phyloP scores from a whole-genome alignment of 2,888 invertebrate species.

The Xylophagus ater region DNA sequence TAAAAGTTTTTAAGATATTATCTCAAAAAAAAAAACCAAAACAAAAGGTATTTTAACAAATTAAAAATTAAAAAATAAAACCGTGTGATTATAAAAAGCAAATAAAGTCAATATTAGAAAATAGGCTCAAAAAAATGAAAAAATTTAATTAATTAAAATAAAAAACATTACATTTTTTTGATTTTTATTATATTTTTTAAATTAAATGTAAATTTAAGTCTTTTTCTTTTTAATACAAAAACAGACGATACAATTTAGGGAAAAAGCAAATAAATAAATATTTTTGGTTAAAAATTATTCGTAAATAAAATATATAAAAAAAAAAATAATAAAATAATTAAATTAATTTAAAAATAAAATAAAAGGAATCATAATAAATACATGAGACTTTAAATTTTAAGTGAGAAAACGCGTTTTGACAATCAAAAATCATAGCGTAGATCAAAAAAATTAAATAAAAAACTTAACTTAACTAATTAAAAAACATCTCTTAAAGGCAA shows the following conservation, averaged over 20 bases:
- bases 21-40: too few relatives aligned
- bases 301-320: slow-evolving; percentile 4
- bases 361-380: slow-evolving; percentile 2
- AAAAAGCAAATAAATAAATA: too few relatives aligned
- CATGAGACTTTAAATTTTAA: slow-evolving; percentile 3
- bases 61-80: too few relatives aligned
- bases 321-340: slow-evolving; percentile 10
- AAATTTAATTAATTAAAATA: too few relatives aligned
- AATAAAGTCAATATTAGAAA: slow-evolving; percentile 13
- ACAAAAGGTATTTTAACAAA: too few relatives aligned
- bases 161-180: too few relatives aligned
- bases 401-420: slow-evolving; percentile 41
- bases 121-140: too few relatives aligned
- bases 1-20: neutral
- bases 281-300: too few relatives aligned
- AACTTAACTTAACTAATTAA: neutral
- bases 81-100: slow-evolving; percentile 10
- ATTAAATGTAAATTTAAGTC: too few relatives aligned
- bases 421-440: slow-evolving; percentile 28
- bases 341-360: neutral
- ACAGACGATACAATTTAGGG: too few relatives aligned
- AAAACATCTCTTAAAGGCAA: neutral
- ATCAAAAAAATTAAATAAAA: slow-evolving; percentile 6
- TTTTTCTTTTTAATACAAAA: too few relatives aligned
- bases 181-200: too few relatives aligned